These are phyloP conservation scores for Psammodynastes pulverulentus DNA, from an alignment of 2,113 vertebrate species.

Conservation along the genomic window DNA sequence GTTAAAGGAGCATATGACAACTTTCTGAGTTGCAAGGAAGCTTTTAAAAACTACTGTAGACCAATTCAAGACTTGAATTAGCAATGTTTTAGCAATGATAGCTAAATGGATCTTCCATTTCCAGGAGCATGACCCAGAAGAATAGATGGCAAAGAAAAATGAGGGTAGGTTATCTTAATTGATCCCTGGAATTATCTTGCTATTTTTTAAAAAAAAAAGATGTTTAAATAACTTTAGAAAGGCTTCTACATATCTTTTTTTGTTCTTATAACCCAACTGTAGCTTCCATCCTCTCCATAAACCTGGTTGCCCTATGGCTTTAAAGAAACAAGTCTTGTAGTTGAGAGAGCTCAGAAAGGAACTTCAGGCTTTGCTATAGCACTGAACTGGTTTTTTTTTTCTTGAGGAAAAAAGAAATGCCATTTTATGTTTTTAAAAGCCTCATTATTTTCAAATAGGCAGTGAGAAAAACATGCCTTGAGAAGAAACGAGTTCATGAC, in stretches of 20 bases:
- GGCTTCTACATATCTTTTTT: not conserved
- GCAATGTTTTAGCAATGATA: not conserved
- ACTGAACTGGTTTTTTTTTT: conserved; percentile 28
- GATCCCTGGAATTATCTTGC: not conserved
- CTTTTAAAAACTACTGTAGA: not conserved
- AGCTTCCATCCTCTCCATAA: conserved; percentile 7
- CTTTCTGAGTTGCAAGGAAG: not conserved
- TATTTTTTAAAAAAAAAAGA: not conserved
- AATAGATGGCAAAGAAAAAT: too few relatives aligned
- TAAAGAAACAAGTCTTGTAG: conserved; percentile 5
- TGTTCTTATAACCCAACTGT: not conserved
- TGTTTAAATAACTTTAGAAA: not conserved
- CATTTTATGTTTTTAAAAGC: conserved; percentile 5
- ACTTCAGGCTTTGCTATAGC: conserved; percentile 26
- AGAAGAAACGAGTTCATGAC: conserved; percentile 54
- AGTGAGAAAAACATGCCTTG: conserved; percentile 55
- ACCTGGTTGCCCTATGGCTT: conserved; percentile 1
- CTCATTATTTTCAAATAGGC: conserved; percentile 56
- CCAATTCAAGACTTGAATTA: not conserved
- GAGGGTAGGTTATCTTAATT: not conserved
- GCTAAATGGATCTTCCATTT: not conserved
- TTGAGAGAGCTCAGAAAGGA: conserved; percentile 24
- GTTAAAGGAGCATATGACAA: not conserved
- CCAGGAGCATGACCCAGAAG: not conserved
- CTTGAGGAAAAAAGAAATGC: not conserved